Base-by-base conservation (phyloP, 2,113 vertebrate species). In the Melanocharis versteri region DNA sequence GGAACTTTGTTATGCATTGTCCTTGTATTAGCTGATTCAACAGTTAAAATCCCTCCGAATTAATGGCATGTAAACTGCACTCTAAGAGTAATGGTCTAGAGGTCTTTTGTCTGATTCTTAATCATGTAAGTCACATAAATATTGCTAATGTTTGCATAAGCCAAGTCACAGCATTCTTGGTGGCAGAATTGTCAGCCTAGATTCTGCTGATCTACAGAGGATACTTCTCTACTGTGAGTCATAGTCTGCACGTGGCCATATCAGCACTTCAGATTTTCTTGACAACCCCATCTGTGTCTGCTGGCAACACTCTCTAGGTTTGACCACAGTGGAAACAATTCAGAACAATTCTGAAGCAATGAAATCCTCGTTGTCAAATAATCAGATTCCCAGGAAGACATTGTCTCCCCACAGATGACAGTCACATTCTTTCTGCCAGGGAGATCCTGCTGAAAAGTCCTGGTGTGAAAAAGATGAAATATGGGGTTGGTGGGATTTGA, bases 271-370 rank as follows among this genome's bases (percentile, higher is more conserved):
- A 90, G 2, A 78, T 89, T 96, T 87, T 94, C 93, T 93, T 89
- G 94, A 96, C 94, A 96, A 37, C 45, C 89, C 86, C 91, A 93
- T 96, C 95, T 97, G 95, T 81, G 89, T 89, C 68, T 96, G 76
- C 80, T 97, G 95, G 96, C 95, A 93, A 27, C 0, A 0, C 33
- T 93, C 14, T 65, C 79, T 73, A 58, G 42, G 27, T 92, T 86
- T 94, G 91, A 94, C 95, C 96, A 90, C 64, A 94, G 64, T 92
- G 95, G 90, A 97, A 97, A 95, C 89, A 95, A 95, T 93, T 96
- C 93, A 92, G 93, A 85, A 83, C 3, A 22, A 58, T 86, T 93
- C 80, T 92, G 64, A 89, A 90, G 68, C 72, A 77, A 70, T 70
- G 87, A 96, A 94, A 81, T 71, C 5, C 51, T 66, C 10, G 35